phyloP scores from a whole-genome alignment of 2,113 vertebrate species.

The Limanda limanda region DNA sequence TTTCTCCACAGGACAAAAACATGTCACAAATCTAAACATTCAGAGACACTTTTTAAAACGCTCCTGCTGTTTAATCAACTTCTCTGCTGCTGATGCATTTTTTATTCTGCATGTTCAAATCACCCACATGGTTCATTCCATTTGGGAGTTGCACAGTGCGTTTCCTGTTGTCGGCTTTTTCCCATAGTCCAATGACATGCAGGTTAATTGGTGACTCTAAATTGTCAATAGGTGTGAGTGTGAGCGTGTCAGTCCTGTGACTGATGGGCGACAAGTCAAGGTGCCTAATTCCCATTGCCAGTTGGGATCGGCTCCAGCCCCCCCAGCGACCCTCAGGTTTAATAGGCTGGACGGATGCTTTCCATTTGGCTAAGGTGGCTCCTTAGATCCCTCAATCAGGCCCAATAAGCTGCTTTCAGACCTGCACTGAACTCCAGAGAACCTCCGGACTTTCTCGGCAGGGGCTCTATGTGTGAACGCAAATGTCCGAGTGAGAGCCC shows the following conservation, averaged over 20 bases:
- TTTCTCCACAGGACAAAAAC: background rate
- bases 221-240: too few relatives aligned
- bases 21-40: background rate
- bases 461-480: too few relatives aligned
- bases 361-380: conserved; percentile 4
- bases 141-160: background rate
- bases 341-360: background rate
- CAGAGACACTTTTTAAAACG: background rate
- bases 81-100: background rate
- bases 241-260: too few relatives aligned
- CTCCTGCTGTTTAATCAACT: background rate
- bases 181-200: background rate
- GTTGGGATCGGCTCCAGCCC: background rate
- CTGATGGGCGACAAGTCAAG: too few relatives aligned
- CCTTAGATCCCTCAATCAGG: background rate
- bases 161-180: background rate
- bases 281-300: too few relatives aligned
- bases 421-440: too few relatives aligned
- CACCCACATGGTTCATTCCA: background rate
- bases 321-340: background rate
- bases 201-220: background rate
- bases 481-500: too few relatives aligned
- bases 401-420: too few relatives aligned
- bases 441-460: too few relatives aligned
- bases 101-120: too few relatives aligned